Base-by-base conservation (phyloP, 2,113 vertebrate genomes). In the Carettochelys insculpta region DNA sequence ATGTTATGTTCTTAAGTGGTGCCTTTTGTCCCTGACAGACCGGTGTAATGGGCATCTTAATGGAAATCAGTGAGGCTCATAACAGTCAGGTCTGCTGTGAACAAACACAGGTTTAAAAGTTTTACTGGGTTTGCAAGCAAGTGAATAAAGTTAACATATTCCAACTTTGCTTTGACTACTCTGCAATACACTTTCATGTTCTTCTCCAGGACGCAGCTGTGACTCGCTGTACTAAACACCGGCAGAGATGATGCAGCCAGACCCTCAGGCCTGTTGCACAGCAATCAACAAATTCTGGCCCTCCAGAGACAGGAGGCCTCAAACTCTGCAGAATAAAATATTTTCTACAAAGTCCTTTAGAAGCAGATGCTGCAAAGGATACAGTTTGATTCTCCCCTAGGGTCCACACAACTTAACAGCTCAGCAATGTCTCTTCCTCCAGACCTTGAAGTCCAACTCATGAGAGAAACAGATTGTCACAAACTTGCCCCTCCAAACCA, bases 271-370 rank as follows among this genome's bases (percentile, higher is more conserved):
- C 83, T 89, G 22, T 12, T 51, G 51, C 3, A 87, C 89, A 87
- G 88, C 95, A 97, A 95, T 95, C 94, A 97, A 95, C 91, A 95
- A 95, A 94, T 86, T 95, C 88, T 91, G 95, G 96, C 96, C 94
- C 94, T 96, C 94, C 96, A 94, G 96, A 97, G 94, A 96, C 90
- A 95, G 91, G 78, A 97, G 96, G 95, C 96, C 92, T 97, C 94
- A 91, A 97, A 88, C 90, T 95, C 94, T 94, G 90, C 94, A 96
- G 95, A 95, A 97, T 96, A 92, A 96, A 97, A 95, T 94, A 96
- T 96, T 87, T 95, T 92, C 95, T 94, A 93, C 94, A 94, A 61
- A 77, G 88, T 96, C 90, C 92, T 95, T 97, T 78, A 38, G 94
- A 94, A 97, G 95, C 95, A 96, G 96, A 96, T 96, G 96, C 95